A percentile compares a stretch with the other conserved stretches of the same genome.
Evolutionary conservation across 2,797 vertebrate species (phyloP).

Genomic region (Aphelocoma californica): DNA sequence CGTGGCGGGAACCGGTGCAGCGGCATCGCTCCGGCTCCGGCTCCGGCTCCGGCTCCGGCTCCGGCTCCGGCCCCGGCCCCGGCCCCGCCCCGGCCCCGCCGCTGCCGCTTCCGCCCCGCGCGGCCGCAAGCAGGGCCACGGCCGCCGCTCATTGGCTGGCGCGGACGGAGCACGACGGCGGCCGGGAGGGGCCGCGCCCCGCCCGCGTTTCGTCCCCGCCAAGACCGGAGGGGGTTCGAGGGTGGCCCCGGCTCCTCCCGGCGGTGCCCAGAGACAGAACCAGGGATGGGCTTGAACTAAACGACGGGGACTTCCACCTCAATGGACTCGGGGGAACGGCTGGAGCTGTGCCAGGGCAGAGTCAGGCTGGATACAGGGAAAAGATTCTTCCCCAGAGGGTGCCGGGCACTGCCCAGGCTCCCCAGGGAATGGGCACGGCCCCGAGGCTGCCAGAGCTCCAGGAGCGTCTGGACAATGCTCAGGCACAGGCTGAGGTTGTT

Average conservation of each 20-base stretch:
- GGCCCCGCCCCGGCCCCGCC: rapidly evolving
- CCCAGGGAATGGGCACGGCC: not conserved
- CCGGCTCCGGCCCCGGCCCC: too few relatives aligned
- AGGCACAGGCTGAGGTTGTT: rapidly evolving
- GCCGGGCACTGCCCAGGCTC: not conserved
- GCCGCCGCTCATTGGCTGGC: not conserved
- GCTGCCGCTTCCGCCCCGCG: not conserved
- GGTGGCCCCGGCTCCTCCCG: not conserved
- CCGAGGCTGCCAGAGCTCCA: not conserved
- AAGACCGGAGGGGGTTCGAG: rapidly evolving
- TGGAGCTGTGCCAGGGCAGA: not conserved
- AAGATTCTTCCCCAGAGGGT: not conserved
- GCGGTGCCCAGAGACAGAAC: not conserved
- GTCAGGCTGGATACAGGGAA: rapidly evolving
- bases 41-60: not conserved
- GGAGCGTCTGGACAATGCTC: rapidly evolving
- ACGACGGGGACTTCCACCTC: rapidly evolving
- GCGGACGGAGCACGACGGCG: not conserved
- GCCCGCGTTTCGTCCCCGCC: not conserved
- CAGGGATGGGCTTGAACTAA: too few relatives aligned
- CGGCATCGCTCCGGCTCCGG: slow-evolving; percentile 75
- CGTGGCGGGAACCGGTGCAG: slow-evolving; percentile 78
- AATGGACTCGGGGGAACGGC: not conserved
- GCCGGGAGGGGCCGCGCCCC: not conserved
- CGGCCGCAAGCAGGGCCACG: rapidly evolving